Conservation (phyloP, 1,140 invertebrate species). For the Caenorhabditis inopinata region DNA sequence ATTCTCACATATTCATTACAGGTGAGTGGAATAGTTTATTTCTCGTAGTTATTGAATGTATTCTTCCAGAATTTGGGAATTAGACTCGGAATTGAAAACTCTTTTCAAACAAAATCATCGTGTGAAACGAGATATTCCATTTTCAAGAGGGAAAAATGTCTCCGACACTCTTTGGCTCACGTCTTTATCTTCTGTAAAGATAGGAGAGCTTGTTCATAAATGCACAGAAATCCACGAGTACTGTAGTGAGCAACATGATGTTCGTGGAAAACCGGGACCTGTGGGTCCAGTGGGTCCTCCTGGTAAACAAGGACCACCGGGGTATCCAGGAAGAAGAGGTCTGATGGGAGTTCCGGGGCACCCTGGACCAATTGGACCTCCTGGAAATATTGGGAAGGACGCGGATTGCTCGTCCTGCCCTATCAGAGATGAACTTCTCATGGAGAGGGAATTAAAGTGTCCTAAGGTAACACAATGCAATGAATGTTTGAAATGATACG, state of each 20-base stretch:
- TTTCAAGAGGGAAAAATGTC: neutral
- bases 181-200: constrained; percentile 58
- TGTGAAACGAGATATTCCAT: neutral
- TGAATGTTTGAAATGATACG: constrained; percentile 30
- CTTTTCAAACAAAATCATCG: neutral
- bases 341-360: constrained; percentile 50
- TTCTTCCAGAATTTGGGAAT: neutral
- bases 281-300: constrained; percentile 50
- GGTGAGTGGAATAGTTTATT: no score
- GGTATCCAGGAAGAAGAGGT: constrained; percentile 45
- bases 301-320: constrained; percentile 37
- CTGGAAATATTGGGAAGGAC: constrained; percentile 53
- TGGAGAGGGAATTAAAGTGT: constrained; percentile 48
- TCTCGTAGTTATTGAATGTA: no score
- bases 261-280: constrained; percentile 54
- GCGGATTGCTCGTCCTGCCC: constrained; percentile 59
- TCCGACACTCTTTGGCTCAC: constrained; percentile 57
- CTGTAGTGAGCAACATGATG: constrained; percentile 54
- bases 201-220: constrained; percentile 62
- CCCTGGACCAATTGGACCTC: constrained; percentile 55
- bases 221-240: constrained; percentile 64
- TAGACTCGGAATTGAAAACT: neutral
- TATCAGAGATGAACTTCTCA: constrained; percentile 47
- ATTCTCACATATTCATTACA: constrained; percentile 30
- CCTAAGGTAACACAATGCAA: constrained; percentile 52